phyloP scores from a whole-genome alignment of 2,888 invertebrate genomes.

The Boloria euphrosyne region DNA sequence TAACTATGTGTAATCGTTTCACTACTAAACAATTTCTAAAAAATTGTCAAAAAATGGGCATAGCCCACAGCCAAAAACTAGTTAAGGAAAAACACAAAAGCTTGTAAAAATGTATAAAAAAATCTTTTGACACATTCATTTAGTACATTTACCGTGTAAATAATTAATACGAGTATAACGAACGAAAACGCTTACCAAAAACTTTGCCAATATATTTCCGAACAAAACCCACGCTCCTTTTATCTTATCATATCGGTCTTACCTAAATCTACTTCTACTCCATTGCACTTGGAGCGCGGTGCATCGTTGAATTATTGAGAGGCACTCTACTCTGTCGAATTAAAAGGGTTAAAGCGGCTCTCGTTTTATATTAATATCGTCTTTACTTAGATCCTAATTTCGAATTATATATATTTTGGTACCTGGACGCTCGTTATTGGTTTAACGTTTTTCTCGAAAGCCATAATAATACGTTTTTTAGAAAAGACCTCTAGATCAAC shows the following conservation, averaged over 20 bases:
- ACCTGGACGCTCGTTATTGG: no score
- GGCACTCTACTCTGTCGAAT: conserved; percentile 17
- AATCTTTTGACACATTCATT: no score
- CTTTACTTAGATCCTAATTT: neutral
- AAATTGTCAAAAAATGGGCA: no score
- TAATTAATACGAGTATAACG: neutral
- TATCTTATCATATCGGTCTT: neutral
- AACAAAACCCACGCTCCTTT: conserved; percentile 1
- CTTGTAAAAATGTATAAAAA: no score
- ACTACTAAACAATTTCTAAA: no score
- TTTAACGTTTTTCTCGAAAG: no score
- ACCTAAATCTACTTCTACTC: conserved; percentile 5
- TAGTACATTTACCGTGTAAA: no score
- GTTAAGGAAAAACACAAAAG: no score
- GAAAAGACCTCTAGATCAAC: no score
- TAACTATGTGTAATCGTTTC: no score
- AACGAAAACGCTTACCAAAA: neutral
- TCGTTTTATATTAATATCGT: neutral
- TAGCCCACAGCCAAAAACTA: no score
- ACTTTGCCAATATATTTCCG: neutral
- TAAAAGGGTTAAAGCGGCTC: conserved; percentile 11
- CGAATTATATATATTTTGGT: neutral
- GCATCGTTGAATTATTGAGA: conserved; percentile 30
- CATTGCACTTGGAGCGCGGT: conserved; percentile 12
- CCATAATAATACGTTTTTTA: no score